Evolutionary conservation across 1,140 invertebrate genomes (phyloP).

Genomic region (Calliopsis andreniformis): DNA sequence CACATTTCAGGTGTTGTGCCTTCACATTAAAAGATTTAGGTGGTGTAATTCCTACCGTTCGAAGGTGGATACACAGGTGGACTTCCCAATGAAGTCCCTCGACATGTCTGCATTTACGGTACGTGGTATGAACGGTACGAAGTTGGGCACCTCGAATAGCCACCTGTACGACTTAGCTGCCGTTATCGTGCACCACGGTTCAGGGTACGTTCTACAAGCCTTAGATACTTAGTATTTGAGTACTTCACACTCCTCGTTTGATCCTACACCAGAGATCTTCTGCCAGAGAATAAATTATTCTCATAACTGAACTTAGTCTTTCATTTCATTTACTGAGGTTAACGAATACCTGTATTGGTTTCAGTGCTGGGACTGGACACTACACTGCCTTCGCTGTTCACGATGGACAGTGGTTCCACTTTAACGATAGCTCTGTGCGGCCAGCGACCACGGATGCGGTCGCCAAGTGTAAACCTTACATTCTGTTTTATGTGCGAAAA

Average conservation of each 20-base stretch:
- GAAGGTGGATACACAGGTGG: constrained; percentile 90
- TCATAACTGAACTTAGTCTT: too few species aligned
- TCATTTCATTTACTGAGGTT: too few species aligned
- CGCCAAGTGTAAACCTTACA: constrained; percentile 91
- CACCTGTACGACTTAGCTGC: constrained; percentile 91
- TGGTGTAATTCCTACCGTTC: constrained; percentile 91
- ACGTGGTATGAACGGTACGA: constrained; percentile 86
- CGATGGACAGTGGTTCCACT: constrained; percentile 92
- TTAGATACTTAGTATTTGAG: neutral
- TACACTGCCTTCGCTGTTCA: constrained; percentile 93
- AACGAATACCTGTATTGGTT: constrained; percentile 70
- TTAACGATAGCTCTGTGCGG: constrained; percentile 94
- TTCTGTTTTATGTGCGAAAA: constrained; percentile 91
- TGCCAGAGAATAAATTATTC: too few species aligned
- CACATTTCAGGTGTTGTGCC: constrained; percentile 86
- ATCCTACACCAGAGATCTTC: too few species aligned
- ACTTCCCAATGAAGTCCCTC: constrained; percentile 88
- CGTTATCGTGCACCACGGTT: constrained; percentile 93
- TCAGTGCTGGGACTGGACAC: constrained; percentile 90
- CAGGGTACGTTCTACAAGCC: constrained; percentile 83
- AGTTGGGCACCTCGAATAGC: constrained; percentile 84
- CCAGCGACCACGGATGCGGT: constrained; percentile 86
- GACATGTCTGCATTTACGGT: constrained; percentile 92
- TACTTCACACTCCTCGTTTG: too few species aligned
- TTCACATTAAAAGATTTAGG: constrained; percentile 93